Conservation (phyloP, 2,888 invertebrate genomes). For the Eristalis intricaria region DNA sequence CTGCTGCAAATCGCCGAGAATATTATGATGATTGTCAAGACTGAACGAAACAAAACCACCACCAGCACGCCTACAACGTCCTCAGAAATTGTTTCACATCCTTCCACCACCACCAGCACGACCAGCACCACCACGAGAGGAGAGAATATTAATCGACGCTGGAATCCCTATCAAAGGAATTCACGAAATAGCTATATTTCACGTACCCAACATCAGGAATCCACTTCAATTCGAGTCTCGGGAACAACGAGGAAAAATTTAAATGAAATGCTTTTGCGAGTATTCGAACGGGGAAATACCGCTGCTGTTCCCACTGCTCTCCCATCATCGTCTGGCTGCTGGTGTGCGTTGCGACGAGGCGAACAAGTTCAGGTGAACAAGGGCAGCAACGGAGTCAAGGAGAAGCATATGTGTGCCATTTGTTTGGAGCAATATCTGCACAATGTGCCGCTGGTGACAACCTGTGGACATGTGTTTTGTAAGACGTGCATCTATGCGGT, state of each 20-base stretch:
- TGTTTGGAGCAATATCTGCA: constrained; percentile 44
- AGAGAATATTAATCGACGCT: constrained; percentile 13
- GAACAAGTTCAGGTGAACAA: background rate
- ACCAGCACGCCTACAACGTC: background rate
- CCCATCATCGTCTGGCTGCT: too few species aligned
- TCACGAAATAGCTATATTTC: background rate
- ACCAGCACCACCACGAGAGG: background rate
- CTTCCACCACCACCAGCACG: background rate
- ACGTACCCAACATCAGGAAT: constrained; percentile 15
- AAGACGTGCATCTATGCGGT: constrained; percentile 30
- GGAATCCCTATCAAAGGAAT: constrained; percentile 29
- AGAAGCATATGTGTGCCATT: constrained; percentile 24
- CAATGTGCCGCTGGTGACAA: constrained; percentile 44
- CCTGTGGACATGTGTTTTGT: constrained; percentile 54
- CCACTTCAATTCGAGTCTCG: background rate
- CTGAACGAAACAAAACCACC: constrained; percentile 14
- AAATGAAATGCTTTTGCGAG: constrained; percentile 3
- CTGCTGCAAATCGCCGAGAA: constrained; percentile 38
- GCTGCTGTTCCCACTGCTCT: background rate
- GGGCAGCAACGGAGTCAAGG: background rate
- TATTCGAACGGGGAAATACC: background rate
- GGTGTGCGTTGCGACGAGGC: too few species aligned
- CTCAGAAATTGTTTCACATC: background rate
- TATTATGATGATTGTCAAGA: constrained; percentile 31
- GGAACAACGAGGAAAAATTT: constrained; percentile 4